These are phyloP conservation scores for Xenopus petersii DNA, from an alignment of 2,797 vertebrate species.

Conservation along the genomic window DNA sequence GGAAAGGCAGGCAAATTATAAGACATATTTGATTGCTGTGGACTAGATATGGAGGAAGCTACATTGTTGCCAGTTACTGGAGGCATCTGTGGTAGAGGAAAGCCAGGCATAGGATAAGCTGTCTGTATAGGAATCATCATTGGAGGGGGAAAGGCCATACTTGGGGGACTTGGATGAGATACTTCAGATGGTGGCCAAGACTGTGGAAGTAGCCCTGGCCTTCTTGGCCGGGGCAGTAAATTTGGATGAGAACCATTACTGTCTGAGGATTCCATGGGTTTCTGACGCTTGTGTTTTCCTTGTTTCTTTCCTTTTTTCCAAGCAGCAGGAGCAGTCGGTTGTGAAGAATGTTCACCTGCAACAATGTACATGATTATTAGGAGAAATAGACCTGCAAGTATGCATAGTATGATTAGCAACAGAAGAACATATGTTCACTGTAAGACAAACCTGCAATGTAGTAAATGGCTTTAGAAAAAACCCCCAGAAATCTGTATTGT, in stretches of 20 bases:
- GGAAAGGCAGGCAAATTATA: slow-evolving; percentile 53
- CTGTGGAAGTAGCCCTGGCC: slow-evolving; percentile 33
- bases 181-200: slow-evolving; percentile 65
- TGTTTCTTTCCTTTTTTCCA: slow-evolving; percentile 66
- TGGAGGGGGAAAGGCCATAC: slow-evolving; percentile 52
- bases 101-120: slow-evolving; percentile 51
- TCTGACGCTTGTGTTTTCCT: slow-evolving; percentile 71
- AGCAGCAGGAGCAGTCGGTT: slow-evolving; percentile 53
- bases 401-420: no score
- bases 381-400: no score
- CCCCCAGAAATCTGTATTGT: no score
- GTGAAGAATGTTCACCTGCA: slow-evolving; percentile 63
- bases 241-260: slow-evolving; percentile 55
- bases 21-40: slow-evolving; percentile 34
- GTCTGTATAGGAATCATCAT: slow-evolving; percentile 56
- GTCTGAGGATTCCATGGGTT: slow-evolving; percentile 64
- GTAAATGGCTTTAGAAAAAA: no score
- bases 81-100: slow-evolving; percentile 16
- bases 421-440: no score
- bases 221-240: slow-evolving; percentile 44
- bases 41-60: background rate
- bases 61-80: slow-evolving; percentile 30
- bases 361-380: no score
- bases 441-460: no score
- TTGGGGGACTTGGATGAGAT: slow-evolving; percentile 59